Base-by-base conservation (phyloP, 2,113 vertebrate species). In the Chaetops frenatus region DNA sequence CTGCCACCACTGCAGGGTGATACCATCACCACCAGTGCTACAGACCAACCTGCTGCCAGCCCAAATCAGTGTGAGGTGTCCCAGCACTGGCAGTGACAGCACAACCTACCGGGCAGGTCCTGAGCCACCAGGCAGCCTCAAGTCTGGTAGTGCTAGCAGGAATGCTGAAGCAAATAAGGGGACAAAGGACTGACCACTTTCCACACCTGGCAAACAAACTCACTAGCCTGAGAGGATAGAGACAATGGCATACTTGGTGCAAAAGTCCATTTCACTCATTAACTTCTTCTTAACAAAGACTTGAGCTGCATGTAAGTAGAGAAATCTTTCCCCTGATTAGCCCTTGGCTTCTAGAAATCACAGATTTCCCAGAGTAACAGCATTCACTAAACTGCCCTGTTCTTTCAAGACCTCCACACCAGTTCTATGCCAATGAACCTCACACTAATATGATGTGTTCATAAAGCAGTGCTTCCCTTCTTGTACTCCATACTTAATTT, bases 241-340 rank as follows among this genome's bases (percentile, higher is more conserved):
- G 18, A 40, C 57, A 94, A 71, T 22, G n/a, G 35, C 35, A 58
- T 7, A 38, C 15, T 79, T 76, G 36, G 66, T 79, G 70, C 61
- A 25, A 38, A 87, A 92, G 74, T 79, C 74, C 88, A 72, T 62
- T 93, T 90, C 72, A 92, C 78, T 92, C 35, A 74, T 74, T 89
- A 85, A 93, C 67, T 67, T 81, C 47, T 40, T 38, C 78, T 79
- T 58, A 67, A 19, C 78, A 85, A 90, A 85, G 23, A 50, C 53
- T 81, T 87, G 53, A 27, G 47, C 3, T 0, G 1, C 20, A 14
- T 7, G 38, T 40, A 58, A 85, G 48, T 10, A 90, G 6, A 48
- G 25, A 66, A 51, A 54, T 64, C 33, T 42, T 79, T 38, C 54
- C 44, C 38, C 12, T 48, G 33, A 54, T 17, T n/a, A 84, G 47